Conservation (phyloP, 2,888 invertebrate genomes). For the Dicyrtomina minuta region DNA sequence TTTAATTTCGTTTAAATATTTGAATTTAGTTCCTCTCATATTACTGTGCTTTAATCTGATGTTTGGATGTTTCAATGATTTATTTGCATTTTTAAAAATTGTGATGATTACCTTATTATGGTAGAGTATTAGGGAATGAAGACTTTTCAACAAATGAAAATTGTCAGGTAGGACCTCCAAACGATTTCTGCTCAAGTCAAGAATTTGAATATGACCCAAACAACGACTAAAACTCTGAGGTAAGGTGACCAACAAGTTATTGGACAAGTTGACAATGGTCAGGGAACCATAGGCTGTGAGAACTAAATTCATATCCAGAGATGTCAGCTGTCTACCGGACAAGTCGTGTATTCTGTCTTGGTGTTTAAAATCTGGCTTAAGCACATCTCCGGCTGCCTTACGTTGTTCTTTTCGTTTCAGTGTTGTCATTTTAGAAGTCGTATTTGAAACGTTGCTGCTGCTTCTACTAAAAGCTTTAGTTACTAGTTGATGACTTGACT, state of each 20-base stretch:
- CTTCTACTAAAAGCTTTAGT: too few species aligned
- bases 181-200: conserved; percentile 26
- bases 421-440: conserved; percentile 10
- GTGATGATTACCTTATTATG: conserved; percentile 10
- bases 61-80: too few species aligned
- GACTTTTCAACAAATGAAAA: conserved; percentile 15
- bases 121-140: conserved; percentile 22
- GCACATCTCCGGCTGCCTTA: neutral
- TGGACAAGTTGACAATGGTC: conserved; percentile 17
- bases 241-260: conserved; percentile 2
- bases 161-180: conserved; percentile 11
- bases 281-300: conserved; percentile 18
- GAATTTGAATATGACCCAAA: neutral
- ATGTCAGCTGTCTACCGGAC: neutral
- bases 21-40: too few species aligned
- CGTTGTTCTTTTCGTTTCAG: neutral
- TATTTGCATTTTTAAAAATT: too few species aligned
- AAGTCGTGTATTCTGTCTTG: neutral
- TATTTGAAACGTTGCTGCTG: too few species aligned
- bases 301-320: conserved; percentile 22
- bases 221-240: conserved; percentile 12
- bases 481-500: too few species aligned
- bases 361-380: conserved; percentile 4
- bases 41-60: too few species aligned
- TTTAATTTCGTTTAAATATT: too few species aligned